Evolutionary conservation across 1,140 invertebrate species (phyloP).

Genomic region (Drosophila arawakana): DNA sequence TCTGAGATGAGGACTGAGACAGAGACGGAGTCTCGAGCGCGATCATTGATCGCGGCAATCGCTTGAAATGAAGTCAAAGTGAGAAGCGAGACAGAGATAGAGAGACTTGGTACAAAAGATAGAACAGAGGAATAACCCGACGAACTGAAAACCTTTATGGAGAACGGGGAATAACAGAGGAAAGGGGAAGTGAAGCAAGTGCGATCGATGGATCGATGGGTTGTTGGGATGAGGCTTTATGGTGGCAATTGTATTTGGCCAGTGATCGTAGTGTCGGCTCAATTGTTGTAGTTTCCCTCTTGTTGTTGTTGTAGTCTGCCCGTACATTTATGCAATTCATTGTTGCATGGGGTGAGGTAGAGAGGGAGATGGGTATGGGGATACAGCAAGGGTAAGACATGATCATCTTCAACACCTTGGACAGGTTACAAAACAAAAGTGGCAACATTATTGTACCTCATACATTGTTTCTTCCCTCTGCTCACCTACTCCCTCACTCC

Average conservation of each 20-base stretch:
- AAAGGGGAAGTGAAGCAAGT: conserved; percentile 15
- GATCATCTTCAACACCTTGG: conserved; percentile 84
- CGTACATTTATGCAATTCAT: conserved; percentile 81
- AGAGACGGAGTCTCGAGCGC: conserved; percentile 24
- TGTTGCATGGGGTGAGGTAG: conserved; percentile 48
- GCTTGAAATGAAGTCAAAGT: conserved; percentile 48
- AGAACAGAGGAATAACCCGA: conserved; percentile 41
- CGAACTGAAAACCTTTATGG: background rate
- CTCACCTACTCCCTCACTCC: background rate
- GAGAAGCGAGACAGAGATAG: conserved; percentile 7
- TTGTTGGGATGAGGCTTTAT: conserved; percentile 67
- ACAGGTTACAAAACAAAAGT: conserved; percentile 84
- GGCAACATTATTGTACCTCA: conserved; percentile 79
- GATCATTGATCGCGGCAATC: conserved; percentile 83
- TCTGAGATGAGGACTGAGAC: background rate
- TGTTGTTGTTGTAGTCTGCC: conserved; percentile 56
- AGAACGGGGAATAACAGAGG: background rate
- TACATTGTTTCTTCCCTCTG: conserved; percentile 16
- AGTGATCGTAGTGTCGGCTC: conserved; percentile 68
- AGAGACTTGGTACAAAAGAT: conserved; percentile 23
- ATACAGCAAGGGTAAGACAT: conserved; percentile 51
- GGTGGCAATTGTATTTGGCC: conserved; percentile 81
- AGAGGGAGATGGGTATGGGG: background rate
- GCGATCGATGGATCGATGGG: conserved; percentile 62
- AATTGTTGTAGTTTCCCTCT: conserved; percentile 55